Conservation (phyloP, 2,797 vertebrate species). For the Sus cebifrons region DNA sequence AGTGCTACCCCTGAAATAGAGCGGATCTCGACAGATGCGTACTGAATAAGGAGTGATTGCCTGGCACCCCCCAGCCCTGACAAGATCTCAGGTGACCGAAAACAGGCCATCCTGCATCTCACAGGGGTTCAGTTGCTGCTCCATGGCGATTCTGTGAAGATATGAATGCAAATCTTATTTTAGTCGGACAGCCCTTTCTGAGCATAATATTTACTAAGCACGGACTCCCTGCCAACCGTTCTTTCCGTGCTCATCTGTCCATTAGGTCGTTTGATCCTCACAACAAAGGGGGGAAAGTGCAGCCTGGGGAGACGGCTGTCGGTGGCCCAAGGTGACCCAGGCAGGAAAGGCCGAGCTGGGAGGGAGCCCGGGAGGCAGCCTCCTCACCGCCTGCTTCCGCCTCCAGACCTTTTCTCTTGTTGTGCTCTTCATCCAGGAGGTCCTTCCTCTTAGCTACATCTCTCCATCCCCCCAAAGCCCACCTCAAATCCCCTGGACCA, state of each 20-base stretch:
- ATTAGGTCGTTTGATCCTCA: neutral
- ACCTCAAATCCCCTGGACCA: neutral
- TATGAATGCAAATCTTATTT: neutral
- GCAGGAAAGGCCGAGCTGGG: neutral
- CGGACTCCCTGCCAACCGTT: neutral
- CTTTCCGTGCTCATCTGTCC: neutral
- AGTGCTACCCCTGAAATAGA: neutral
- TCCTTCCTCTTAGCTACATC: neutral
- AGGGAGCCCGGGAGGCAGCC: neutral
- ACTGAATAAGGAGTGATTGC: neutral
- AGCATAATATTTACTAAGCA: neutral
- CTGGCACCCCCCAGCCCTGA: neutral
- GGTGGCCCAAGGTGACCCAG: neutral
- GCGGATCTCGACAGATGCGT: neutral
- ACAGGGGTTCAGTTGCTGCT: neutral
- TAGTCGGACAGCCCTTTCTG: neutral
- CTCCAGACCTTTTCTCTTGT: neutral
- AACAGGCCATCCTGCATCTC: neutral
- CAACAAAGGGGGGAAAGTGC: neutral
- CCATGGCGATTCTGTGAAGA: neutral
- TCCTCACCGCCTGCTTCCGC: neutral
- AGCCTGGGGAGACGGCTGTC: neutral
- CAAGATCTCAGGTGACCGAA: neutral
- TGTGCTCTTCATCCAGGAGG: neutral
- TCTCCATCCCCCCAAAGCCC: neutral